These are phyloP conservation scores for Geotrupes spiniger DNA, from an alignment of 2,888 invertebrate species.

Conservation along the genomic window DNA sequence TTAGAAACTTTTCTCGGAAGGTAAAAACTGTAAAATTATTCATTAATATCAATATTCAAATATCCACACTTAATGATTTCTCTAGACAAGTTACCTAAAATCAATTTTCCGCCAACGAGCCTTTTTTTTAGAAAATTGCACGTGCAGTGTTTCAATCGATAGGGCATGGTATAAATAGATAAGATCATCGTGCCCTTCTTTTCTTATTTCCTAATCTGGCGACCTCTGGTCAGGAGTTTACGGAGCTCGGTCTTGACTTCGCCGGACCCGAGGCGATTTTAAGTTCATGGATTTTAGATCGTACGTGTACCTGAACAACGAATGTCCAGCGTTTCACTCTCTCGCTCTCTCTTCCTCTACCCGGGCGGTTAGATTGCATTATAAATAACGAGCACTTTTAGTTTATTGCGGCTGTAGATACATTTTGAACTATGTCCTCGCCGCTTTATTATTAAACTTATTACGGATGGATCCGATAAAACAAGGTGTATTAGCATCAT, in stretches of 20 bases:
- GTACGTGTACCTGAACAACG: constrained; percentile 11
- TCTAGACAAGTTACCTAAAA: no score
- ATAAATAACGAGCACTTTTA: constrained; percentile 33
- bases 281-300: constrained; percentile 18
- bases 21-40: no score
- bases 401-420: constrained; percentile 33
- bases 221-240: constrained; percentile 7
- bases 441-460: constrained; percentile 15
- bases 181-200: no score
- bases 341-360: constrained; percentile 5
- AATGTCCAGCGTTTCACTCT: neutral
- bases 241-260: constrained; percentile 25
- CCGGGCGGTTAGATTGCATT: constrained; percentile 33
- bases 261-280: constrained; percentile 25
- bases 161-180: no score
- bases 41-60: no score
- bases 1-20: no score
- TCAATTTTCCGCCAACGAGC: no score
- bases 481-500: no score
- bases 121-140: no score
- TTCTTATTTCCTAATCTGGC: no score
- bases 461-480: constrained; percentile 1
- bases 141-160: no score
- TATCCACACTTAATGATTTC: no score
- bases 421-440: constrained; percentile 33